Evolutionary conservation across 2,888 invertebrate species (phyloP), one percentile per base, ranked within the genome.

Genomic region (Pammene aurita): DNA sequence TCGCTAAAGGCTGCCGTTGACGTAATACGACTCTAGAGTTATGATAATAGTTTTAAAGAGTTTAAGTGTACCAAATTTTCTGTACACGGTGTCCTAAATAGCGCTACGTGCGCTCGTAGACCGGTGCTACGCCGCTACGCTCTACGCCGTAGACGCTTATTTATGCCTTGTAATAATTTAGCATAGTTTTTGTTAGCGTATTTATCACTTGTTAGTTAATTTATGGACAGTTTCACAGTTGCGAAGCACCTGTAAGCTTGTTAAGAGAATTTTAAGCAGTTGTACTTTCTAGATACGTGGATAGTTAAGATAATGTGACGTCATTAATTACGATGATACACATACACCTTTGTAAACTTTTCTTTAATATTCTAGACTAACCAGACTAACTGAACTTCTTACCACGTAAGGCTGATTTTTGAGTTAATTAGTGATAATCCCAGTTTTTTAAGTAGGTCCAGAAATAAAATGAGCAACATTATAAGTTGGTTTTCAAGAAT

Each of bases 21-120:
- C 89, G 89, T 83, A 87, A 87, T 88, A 85, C 80, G 84, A 86
- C 84, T 81, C 80, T 84, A 84, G 82, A 90, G 86, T 90, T 90
- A 90, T 90, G 87, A 87, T 87, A 88, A 87, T 90, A 90, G 88
- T 89, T 89, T 87, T 81, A 88, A 88, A 87, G 84, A 87, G 85
- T 89, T 87, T 87, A 87, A 86, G 85, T 84, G 83, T 83, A 82
- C 84, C 82, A 80, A 88, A 88, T 86, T 87, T 87, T 83, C 78
- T 78, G 81, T 80, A 81, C 80, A 82, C 81, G 80, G 77, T 80
- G 84, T 83, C 83, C 81, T 83, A 78, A 83, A 79, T 79, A 77
- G 75, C 77, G 77, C 79, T 79, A 78, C 81, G 84, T 85, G 84
- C 84, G 82, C 74, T 74, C 77, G 76, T 77, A 77, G 78, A 63